Evolutionary conservation across 2,888 invertebrate genomes (phyloP).

Genomic region (Leptinotarsa juncta): DNA sequence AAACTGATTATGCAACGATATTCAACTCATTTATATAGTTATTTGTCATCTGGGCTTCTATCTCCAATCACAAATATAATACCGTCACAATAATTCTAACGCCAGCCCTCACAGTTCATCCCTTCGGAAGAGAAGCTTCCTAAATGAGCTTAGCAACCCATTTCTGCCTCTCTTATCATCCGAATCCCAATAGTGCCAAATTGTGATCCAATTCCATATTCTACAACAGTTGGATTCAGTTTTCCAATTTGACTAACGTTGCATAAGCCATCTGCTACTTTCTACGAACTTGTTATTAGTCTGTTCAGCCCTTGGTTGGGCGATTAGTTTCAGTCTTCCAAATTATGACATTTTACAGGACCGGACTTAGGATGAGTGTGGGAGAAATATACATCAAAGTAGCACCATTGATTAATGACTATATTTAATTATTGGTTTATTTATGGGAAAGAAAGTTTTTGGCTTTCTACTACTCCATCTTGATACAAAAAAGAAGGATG

Average conservation of each 20-base stretch:
- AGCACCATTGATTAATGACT: too few relatives aligned
- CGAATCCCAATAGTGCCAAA: slow-evolving; percentile 15
- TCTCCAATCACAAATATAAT: not conserved
- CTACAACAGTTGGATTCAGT: slow-evolving; percentile 15
- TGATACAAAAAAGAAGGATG: too few relatives aligned
- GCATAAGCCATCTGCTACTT: slow-evolving; percentile 20
- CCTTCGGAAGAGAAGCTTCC: slow-evolving; percentile 1
- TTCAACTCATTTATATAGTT: not conserved
- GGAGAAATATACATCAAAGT: too few relatives aligned
- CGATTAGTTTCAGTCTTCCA: slow-evolving; percentile 8
- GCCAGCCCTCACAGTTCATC: slow-evolving; percentile 9
- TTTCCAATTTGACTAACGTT: slow-evolving; percentile 18
- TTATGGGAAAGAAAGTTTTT: too few relatives aligned
- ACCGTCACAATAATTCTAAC: not conserved
- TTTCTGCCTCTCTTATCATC: slow-evolving; percentile 1
- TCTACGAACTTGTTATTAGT: slow-evolving; percentile 12
- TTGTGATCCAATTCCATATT: slow-evolving; percentile 17
- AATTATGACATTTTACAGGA: not conserved
- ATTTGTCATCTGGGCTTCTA: not conserved
- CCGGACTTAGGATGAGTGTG: not conserved
- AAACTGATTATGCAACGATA: not conserved
- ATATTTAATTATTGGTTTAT: too few relatives aligned
- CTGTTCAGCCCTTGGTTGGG: not conserved
- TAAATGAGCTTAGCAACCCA: slow-evolving; percentile 9
- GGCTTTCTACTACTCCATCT: too few relatives aligned